Evolutionary conservation across 2,888 invertebrate species (phyloP).

Genomic region (Vannuccia rotundouncinata): DNA sequence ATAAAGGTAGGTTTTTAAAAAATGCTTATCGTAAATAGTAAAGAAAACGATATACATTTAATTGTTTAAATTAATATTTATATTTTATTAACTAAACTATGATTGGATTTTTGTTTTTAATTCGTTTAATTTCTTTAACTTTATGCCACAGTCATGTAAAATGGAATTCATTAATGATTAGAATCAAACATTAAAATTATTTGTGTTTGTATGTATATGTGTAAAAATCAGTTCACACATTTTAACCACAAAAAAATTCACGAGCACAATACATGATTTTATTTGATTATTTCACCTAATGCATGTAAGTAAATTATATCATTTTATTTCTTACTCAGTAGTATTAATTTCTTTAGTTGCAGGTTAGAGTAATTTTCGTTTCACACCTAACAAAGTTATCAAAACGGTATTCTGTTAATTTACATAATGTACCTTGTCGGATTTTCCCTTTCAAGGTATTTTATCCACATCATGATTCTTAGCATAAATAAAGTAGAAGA

Average conservation of each 20-base stretch:
- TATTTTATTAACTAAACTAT: no score
- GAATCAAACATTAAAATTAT: no score
- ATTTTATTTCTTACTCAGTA: neutral
- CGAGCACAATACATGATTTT: neutral
- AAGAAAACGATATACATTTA: no score
- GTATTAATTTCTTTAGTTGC: neutral
- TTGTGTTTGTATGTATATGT: no score
- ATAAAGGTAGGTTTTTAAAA: no score
- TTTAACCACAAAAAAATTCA: neutral
- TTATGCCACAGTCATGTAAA: no score
- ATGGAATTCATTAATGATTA: no score
- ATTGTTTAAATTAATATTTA: no score
- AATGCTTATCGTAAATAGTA: no score
- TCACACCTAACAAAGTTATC: neutral
- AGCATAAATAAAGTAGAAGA: neutral
- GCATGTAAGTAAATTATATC: neutral
- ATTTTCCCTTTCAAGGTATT: neutral
- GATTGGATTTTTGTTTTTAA: no score
- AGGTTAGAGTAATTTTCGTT: neutral
- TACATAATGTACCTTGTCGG: neutral
- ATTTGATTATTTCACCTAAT: neutral
- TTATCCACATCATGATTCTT: neutral
- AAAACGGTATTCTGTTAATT: neutral
- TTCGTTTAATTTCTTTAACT: no score
- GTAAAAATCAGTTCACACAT: neutral